Conservation (phyloP, 2,888 invertebrate genomes). For the Leptinotarsa tumamoca region DNA sequence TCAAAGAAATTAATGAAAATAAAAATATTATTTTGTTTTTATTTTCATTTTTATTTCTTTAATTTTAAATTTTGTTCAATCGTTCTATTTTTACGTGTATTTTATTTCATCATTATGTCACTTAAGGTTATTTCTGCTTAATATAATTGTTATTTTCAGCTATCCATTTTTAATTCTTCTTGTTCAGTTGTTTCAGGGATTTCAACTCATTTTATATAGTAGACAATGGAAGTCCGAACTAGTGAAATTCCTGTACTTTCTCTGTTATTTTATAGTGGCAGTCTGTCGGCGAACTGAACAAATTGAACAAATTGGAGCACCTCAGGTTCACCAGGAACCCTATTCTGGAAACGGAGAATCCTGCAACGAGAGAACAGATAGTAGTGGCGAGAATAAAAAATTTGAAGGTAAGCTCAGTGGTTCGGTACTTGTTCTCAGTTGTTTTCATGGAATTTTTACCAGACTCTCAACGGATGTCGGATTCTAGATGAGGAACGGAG, state of each 20-base stretch:
- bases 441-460: constrained; percentile 43
- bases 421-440: background rate
- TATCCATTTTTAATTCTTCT: no score
- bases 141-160: no score
- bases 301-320: constrained; percentile 76
- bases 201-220: no score
- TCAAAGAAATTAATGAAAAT: no score
- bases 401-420: constrained; percentile 71
- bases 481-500: constrained; percentile 79
- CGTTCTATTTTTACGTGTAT: no score
- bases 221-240: no score
- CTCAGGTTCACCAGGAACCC: constrained; percentile 80
- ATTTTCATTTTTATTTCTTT: no score
- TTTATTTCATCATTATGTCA: no score
- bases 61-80: no score
- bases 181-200: no score
- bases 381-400: constrained; percentile 84
- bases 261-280: constrained; percentile 75
- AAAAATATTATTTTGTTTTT: no score
- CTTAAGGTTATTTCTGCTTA: no score
- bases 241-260: background rate
- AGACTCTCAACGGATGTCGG: constrained; percentile 78
- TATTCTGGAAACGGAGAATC: constrained; percentile 72
- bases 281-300: constrained; percentile 86
- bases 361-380: constrained; percentile 82